Base-by-base conservation (phyloP, 2,113 vertebrate species). In the Anhinga rufa region DNA sequence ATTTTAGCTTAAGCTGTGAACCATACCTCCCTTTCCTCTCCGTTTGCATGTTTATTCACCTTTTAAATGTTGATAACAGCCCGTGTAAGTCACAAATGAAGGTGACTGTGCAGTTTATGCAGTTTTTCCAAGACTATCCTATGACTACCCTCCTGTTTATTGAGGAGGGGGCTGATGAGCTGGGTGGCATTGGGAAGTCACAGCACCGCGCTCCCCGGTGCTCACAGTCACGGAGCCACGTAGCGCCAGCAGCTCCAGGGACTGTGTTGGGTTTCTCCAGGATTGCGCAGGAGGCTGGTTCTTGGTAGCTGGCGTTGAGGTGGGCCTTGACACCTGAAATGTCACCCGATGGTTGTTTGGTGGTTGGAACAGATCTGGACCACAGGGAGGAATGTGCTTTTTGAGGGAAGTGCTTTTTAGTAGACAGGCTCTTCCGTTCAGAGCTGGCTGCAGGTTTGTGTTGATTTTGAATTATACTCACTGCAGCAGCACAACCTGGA, bases 191-290 rank as follows among this genome's bases (percentile, higher is more conserved):
- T 9, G 66, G 40, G 20, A n/a, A 12, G 20, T 19, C 17, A 2
- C 1, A 1, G 64, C 40, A 19, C 32, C 0, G 0, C 6, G 1
- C 34, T n/a, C 32, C 26, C 42, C 2, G 0, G 52, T 6, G 40
- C 52, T 52, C 3, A 1, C 71, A 0, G 1, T 10, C 79, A 6
- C 1, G 4, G 31, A 14, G 12, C 60, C 0, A 1, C 3, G 57
- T 11, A 3, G 31, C 28, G 3, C 46, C 34, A 9, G 32, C 48
- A 19, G 49, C 46, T 34, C 46, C 25, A 10, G 71, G 20, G 51
- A 6, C 36, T 4, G 17, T 2, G 31, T 1, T 36, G 51, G 22
- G n/a, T 26, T 52, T 20, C 78, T 49, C 32, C 1, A 12, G 51
- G 38, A 5, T 3, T 12, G 26, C 1, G 2, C 54, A 21, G 28